Base-by-base conservation (phyloP, 2,797 vertebrate species). In the Hybognathus amarus region DNA sequence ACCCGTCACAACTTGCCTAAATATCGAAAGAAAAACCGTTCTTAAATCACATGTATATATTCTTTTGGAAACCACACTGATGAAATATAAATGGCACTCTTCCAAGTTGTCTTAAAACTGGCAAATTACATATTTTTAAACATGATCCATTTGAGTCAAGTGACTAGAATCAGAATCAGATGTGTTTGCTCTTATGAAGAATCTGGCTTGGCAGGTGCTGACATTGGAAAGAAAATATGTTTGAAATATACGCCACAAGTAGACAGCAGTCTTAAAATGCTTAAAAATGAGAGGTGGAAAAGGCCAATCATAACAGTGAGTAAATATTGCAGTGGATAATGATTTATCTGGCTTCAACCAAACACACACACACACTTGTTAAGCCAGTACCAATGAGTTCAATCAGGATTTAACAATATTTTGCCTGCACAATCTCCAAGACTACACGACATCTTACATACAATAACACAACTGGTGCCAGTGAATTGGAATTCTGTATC, bases 311-410 rank as follows among this genome's bases (percentile, higher is more conserved):
- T 63, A 71, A 83, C 38, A 77, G 1, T 50, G 36, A 27, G n/a
- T 45, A 56, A 83, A 20, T 8, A 59, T 15, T 59, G 22, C 20
- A 20, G 66, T 27, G 38, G 15, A 47, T 77, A 78, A 52, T 83
- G 54, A 83, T 78, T 70, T 78, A 40, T 52, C 18, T 63, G 82
- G 9, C 75, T 78, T 38, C 47, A 47, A 9, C 9, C 40, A 42
- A 54, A 84, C 68, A 77, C 42, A 75, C 63, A 84, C 73, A 77
- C 42, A 75, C 61, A 84, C 73, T 75, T 36, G 18, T 63, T n/a
- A 50, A 20, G 59, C n/a, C 30, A 47, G 71, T 42, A 73, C 33
- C 20, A 77, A 59, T 27, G n/a, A 6, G 74, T 77, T 40, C 27
- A 27, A 69, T 17, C 27, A n/a, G 22, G 54, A 38, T 83, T n/a